Base-by-base conservation (phyloP, 2,113 vertebrate genomes). In the Acrocephalus kingi region DNA sequence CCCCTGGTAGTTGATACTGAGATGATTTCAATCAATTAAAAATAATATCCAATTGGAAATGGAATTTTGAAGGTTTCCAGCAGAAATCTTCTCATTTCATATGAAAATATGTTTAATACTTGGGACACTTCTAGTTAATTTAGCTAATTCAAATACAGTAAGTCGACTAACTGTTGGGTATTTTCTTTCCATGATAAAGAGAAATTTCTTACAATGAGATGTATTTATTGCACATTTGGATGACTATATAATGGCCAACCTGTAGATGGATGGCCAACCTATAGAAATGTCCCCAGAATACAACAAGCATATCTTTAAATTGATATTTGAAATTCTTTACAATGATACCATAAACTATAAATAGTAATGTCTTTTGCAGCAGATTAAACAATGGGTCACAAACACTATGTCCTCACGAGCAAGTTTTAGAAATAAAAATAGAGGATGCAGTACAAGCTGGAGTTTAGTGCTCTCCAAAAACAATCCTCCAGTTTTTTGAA, bases 381-480 rank as follows among this genome's bases (percentile, higher is more conserved):
- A 45, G 16, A 45, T 13, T 86, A 83, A 93, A 68, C 52, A 76
- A 88, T 52, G 39, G 68, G 13, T 58, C 37, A 56, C 14, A 76
- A 76, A 52, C 1, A 0, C 1, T 67, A 12, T 23, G 12, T 30
- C 4, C 18, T 76, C 30, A 52, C 0, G 17, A 81, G 14, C 4
- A 68, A 80, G 13, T 13, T n/a, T 54, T 56, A 27, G 7, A 20
- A 15, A 83, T 35, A 80, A 49, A 76, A 46, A 2, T 20, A 28
- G 23, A 7, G 17, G 5, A 66, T 73, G 23, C 4, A 74, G 55
- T 16, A 58, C 0, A 0, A 88, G 3, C 11, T 46, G 27, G 2
- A 51, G 4, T 25, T 43, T 39, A 63, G 2, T 23, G 6, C 11
- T 78, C 21, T 45, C 66, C 13, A 45, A 51, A 84, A 61, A 46